Evolutionary conservation across 1,140 invertebrate species (phyloP), one percentile per base, ranked within the genome.

Genomic region (Pentalonia nigronervosa): DNA sequence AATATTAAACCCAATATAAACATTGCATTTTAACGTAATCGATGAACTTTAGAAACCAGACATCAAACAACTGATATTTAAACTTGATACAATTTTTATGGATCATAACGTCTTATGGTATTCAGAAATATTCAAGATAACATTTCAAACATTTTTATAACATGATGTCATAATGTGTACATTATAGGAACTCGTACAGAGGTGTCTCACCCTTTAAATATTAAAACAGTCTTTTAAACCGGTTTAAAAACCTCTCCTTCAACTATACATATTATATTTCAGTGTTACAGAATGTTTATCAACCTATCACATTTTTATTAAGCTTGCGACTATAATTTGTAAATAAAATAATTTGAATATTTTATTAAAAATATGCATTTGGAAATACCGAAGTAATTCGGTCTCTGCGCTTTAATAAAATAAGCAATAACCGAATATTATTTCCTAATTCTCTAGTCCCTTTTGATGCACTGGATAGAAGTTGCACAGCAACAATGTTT

Each of bases 401-500:
- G 53, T 23, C 20, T 89, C 25, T 17, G 8, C 34, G 34, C 36
- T 41, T 89, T 36, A 56, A 89, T 56, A 89, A 89, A 89, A 90
- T 67, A 86, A 86, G 8, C 47, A 45, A 41, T 86, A 90, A 67
- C 36, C 36, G n/a, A 50, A 90, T 67, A 45, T 90, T 41, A 88
- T 25, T 56, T 56, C 50, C 88, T 56, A 89, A 89, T 56, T 67
- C 60, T 67, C 53, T 60, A 60, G 34, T 41, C 25, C 36, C 34
- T 89, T 25, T 89, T 89, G 34, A 67, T 67, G 50, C 89, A 90
- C 36, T 45, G 23, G 30, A 90, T 34, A 25, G 56, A 90, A 90
- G 87, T 60, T 90, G 36, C 50, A 90, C 53, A 45, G 36, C 89
- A 67, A 90, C 89, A 90, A 90, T 90, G 89, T 90, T 90, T 90